Evolutionary conservation across 2,797 vertebrate genomes (phyloP), one percentile per base, ranked within the genome.

Genomic region (Oceanodroma leucorhoa): DNA sequence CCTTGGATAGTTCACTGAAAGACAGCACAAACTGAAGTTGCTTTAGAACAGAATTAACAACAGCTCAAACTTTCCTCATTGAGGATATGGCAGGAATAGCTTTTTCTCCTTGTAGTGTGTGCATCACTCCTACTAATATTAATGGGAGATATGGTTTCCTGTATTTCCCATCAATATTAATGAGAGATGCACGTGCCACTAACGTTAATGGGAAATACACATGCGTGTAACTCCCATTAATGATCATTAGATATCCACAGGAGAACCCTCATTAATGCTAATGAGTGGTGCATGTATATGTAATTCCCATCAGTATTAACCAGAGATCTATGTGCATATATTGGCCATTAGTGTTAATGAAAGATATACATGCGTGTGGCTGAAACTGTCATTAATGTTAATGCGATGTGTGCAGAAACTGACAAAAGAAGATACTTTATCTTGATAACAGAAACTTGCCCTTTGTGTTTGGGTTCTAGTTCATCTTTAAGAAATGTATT

Each of bases 231-330:
- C 36, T 96, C 73, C 70, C 50, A 88, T 90, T 96, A 95, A 91
- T 64, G 82, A 69, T 95, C 92, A 84, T 92, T 87, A 91, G 81
- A 67, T 29, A 94, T 29, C 81, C 91, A 92, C 88, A 87, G 83
- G 83, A 94, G 93, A 94, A 58, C n/a, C 14, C 83, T 95, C 86
- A 80, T 95, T 93, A 95, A 92, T 87, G 90, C 53, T 95, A 95
- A 96, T 83, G 91, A 96, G 64, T 0, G 6, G 50, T 93, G 78
- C 83, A 89, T 2, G 4, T 76, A 40, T 12, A 71, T 8, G 57
- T n/a, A 67, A 75, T 58, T 94, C 75, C 93, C 67, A 75, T 15
- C 84, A 81, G 72, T 60, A 66, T 85, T 90, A 80, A 51, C 30
- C 51, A 24, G 14, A 72, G 54, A 75, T 79, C 62, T 41, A n/a